These are phyloP conservation scores for Artibeus lituratus DNA, from an alignment of 2,797 vertebrate species.

Conservation along the genomic window DNA sequence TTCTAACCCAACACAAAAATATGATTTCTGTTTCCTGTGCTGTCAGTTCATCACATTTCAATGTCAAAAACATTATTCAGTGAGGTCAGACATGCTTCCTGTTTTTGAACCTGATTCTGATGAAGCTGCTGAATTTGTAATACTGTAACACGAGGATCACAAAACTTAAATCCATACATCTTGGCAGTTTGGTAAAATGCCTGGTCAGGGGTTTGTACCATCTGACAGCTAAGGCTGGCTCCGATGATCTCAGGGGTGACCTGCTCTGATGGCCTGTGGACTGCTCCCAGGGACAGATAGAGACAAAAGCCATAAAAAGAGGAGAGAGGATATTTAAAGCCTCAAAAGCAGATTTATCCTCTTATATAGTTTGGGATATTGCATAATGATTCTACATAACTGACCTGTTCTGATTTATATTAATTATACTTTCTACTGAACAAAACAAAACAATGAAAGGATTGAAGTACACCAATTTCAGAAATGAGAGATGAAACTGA, in stretches of 20 bases:
- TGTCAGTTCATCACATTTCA: slow-evolving; percentile 51
- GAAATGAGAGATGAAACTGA: background rate
- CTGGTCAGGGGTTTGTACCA: background rate
- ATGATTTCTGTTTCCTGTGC: slow-evolving; percentile 24
- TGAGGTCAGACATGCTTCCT: background rate
- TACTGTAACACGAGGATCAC: background rate
- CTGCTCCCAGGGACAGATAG: background rate
- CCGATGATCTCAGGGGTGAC: background rate
- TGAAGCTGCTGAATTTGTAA: slow-evolving; percentile 40
- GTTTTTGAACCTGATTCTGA: slow-evolving; percentile 1
- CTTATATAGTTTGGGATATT: background rate
- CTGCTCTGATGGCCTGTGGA: background rate
- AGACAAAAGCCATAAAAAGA: background rate
- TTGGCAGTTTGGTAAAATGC: background rate
- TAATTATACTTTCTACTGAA: background rate
- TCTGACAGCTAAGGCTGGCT: background rate
- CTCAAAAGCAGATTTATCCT: background rate
- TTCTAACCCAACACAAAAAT: background rate
- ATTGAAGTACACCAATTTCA: background rate
- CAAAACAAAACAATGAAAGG: background rate
- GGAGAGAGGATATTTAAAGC: background rate
- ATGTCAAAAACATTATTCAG: slow-evolving; percentile 19
- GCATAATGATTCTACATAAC: background rate
- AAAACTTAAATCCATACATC: background rate
- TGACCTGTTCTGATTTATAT: background rate